Evolutionary conservation across 2,888 invertebrate genomes (phyloP).

Genomic region (Rutpela maculata): DNA sequence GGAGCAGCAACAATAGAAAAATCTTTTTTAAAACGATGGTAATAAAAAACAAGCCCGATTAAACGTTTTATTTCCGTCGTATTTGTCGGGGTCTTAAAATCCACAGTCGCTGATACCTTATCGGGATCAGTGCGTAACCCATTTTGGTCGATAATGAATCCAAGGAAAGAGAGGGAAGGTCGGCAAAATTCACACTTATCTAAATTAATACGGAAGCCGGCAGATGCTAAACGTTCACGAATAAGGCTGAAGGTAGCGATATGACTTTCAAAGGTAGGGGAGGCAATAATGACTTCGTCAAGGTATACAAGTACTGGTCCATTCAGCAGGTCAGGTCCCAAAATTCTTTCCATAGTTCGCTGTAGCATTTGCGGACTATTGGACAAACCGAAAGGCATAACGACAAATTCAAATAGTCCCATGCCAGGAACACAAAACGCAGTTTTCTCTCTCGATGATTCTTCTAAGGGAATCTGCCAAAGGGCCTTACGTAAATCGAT

Average conservation of each 20-base stretch:
- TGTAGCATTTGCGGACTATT: conserved; percentile 8
- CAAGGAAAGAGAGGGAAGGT: conserved; percentile 26
- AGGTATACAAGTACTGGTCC: not conserved
- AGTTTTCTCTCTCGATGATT: too few species aligned
- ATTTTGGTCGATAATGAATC: conserved; percentile 35
- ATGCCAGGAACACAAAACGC: conserved; percentile 16
- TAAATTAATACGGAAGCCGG: conserved; percentile 36
- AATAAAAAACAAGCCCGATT: too few species aligned
- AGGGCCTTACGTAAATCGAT: too few species aligned
- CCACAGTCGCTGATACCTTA: conserved; percentile 41
- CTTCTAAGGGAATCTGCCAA: too few species aligned
- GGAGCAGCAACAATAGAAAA: too few species aligned
- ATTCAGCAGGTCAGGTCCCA: conserved; percentile 6
- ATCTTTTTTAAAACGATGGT: too few species aligned
- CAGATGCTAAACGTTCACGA: conserved; percentile 5
- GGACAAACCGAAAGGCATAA: not conserved
- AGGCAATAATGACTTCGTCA: conserved; percentile 14
- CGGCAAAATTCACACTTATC: too few species aligned
- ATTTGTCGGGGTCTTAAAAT: conserved; percentile 53
- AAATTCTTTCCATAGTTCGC: conserved; percentile 2
- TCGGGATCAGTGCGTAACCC: conserved; percentile 37
- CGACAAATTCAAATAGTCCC: conserved; percentile 14
- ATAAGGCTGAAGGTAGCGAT: not conserved
- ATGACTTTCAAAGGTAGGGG: too few species aligned
- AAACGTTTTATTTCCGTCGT: too few species aligned